Conservation (phyloP, 2,888 invertebrate species). For the Cylloceria caligata region DNA sequence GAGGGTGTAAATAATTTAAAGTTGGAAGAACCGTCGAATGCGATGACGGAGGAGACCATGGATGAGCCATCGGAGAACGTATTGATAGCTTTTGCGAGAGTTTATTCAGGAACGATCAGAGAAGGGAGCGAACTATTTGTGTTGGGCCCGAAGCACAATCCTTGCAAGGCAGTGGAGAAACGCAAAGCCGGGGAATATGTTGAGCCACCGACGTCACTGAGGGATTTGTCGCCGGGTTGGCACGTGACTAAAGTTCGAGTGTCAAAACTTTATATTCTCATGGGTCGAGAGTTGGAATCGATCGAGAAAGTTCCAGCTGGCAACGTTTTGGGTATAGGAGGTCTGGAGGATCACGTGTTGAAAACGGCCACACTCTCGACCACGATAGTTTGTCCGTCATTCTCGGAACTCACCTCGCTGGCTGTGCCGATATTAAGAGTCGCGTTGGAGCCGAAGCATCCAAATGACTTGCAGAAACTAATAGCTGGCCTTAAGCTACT, state of each 20-base stretch:
- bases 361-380: conserved; percentile 96
- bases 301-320: conserved; percentile 94
- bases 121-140: conserved; percentile 93
- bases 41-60: conserved; percentile 59
- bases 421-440: conserved; percentile 96
- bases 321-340: conserved; percentile 95
- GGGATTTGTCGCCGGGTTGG: conserved; percentile 87
- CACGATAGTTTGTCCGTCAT: conserved; percentile 93
- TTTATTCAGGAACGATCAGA: conserved; percentile 94
- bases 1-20: not conserved
- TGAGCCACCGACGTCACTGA: conserved; percentile 86
- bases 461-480: conserved; percentile 91
- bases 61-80: conserved; percentile 86
- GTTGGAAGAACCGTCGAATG: conserved; percentile 12
- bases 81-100: conserved; percentile 96
- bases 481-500: conserved; percentile 92
- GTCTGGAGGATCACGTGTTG: conserved; percentile 92
- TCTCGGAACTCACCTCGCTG: conserved; percentile 91
- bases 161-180: conserved; percentile 86
- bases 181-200: conserved; percentile 83
- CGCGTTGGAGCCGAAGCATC: conserved; percentile 94
- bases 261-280: conserved; percentile 93
- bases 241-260: conserved; percentile 89
- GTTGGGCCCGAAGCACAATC: conserved; percentile 95
- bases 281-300: conserved; percentile 95